These are phyloP conservation scores for Bradypodion ventrale DNA, from an alignment of 2,797 vertebrate species.

Conservation along the genomic window DNA sequence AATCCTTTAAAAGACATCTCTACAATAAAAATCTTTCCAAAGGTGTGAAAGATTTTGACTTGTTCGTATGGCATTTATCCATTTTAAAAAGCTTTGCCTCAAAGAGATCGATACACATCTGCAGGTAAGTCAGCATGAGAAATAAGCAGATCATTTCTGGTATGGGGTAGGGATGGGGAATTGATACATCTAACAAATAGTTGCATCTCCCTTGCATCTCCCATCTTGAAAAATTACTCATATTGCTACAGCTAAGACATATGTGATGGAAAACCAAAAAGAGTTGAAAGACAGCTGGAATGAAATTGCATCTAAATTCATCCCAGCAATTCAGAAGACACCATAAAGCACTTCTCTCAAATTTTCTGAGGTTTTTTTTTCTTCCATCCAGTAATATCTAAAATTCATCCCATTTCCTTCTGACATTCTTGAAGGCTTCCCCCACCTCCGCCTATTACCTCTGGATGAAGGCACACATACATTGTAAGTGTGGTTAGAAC, in stretches of 20 bases:
- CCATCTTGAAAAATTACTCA: conserved; percentile 30
- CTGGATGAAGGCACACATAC: neutral
- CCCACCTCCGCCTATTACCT: neutral
- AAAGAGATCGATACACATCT: conserved; percentile 26
- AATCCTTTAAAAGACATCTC: neutral
- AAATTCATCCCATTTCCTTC: neutral
- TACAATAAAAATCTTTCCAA: neutral
- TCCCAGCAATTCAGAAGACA: neutral
- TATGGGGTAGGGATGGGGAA: neutral
- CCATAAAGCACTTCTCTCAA: neutral
- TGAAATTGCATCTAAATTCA: conserved; percentile 21
- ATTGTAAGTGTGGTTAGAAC: neutral
- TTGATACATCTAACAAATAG: conserved; percentile 33
- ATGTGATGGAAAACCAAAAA: conserved; percentile 14
- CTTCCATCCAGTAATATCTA: neutral
- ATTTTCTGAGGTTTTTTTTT: neutral
- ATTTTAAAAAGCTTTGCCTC: conserved; percentile 7
- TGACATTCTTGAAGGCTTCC: neutral
- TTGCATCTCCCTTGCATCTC: conserved; percentile 26
- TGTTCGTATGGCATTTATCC: neutral
- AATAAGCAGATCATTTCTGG: conserved; percentile 4
- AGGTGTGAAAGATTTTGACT: neutral
- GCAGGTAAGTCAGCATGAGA: conserved; percentile 15
- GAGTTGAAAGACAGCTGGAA: neutral
- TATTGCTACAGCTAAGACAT: conserved; percentile 22